phyloP scores from a whole-genome alignment of 2,113 vertebrate species.

The Cheilinus undulatus region DNA sequence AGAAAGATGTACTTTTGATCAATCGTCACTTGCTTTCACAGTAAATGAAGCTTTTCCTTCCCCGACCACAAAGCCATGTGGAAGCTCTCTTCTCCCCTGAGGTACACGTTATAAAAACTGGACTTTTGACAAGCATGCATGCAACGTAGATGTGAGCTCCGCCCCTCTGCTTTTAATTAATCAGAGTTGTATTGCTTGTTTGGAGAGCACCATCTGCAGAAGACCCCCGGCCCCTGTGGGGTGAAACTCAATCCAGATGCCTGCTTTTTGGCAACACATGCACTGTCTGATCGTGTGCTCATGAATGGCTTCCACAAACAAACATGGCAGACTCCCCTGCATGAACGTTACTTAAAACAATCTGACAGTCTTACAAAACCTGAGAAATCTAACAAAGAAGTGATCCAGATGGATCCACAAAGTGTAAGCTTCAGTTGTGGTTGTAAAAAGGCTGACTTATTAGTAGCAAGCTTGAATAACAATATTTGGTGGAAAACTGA shows the following conservation, averaged over 20 bases:
- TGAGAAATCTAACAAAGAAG: neutral
- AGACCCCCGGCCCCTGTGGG: conserved; percentile 55
- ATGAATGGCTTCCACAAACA: conserved; percentile 26
- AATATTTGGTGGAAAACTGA: too few species aligned
- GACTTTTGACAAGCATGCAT: conserved; percentile 61
- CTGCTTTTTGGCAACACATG: conserved; percentile 68
- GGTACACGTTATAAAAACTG: conserved; percentile 68
- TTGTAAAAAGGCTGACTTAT: too few species aligned
- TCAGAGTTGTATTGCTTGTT: conserved; percentile 73
- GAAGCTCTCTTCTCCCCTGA: conserved; percentile 23
- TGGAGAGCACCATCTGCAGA: conserved; percentile 73
- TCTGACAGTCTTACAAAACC: neutral
- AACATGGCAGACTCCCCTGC: conserved; percentile 16
- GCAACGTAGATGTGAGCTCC: conserved; percentile 49
- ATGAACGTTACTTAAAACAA: neutral
- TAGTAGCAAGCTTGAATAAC: too few species aligned
- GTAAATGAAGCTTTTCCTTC: conserved; percentile 36
- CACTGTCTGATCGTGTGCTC: conserved; percentile 43
- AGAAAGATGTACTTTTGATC: conserved; percentile 20
- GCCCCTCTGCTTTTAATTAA: conserved; percentile 78
- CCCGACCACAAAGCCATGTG: conserved; percentile 17
- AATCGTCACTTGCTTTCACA: conserved; percentile 16
- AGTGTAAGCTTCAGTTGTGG: too few species aligned
- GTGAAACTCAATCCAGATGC: conserved; percentile 80
- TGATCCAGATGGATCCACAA: neutral